Conservation (phyloP, 92 coral and sea anemone species). For the Anthopleura xanthogrammica region DNA sequence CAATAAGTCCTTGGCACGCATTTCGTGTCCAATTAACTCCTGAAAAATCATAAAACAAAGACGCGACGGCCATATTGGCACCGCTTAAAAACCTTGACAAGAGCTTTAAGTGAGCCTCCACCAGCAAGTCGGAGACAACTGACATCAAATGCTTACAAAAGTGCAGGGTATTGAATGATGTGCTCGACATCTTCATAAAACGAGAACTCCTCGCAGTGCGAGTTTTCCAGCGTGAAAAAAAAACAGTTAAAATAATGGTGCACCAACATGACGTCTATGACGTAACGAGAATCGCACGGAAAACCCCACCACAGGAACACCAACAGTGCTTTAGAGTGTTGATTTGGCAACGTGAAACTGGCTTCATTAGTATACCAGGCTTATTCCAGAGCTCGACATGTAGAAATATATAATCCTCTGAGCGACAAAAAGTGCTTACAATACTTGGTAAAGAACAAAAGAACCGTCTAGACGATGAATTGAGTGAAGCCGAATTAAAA, state of each 20-base stretch:
- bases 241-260: background rate
- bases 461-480: background rate
- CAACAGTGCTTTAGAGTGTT: background rate
- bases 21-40: background rate
- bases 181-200: too few species aligned
- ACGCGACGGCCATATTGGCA: slow-evolving; percentile 7
- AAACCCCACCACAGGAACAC: background rate
- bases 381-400: background rate
- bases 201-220: background rate
- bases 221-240: background rate
- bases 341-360: background rate
- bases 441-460: background rate
- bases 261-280: background rate
- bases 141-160: background rate
- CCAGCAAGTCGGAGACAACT: background rate
- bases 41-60: background rate
- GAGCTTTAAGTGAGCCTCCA: background rate
- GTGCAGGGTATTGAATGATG: too few species aligned
- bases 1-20: background rate
- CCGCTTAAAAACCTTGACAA: background rate
- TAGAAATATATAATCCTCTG: background rate
- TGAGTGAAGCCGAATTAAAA: background rate
- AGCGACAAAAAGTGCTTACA: background rate
- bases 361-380: background rate
- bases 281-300: background rate